Conservation (phyloP, 2,113 vertebrate genomes). For the Toxotes jaculatrix region DNA sequence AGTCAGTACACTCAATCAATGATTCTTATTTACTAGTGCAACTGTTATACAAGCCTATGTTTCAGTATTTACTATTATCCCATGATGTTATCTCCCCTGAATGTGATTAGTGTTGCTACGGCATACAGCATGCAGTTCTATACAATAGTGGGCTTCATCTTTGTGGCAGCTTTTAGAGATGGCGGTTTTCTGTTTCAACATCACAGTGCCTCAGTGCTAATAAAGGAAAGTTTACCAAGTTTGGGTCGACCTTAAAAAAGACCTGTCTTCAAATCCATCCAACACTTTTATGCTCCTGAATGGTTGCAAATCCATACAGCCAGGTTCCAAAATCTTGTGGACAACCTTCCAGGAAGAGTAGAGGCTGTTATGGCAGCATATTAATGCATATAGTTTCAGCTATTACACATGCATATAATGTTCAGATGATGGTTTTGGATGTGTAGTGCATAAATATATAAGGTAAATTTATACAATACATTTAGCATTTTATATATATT, state of each 20-base stretch:
- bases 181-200: neutral
- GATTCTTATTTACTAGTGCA: neutral
- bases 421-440: neutral
- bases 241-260: neutral
- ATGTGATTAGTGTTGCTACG: neutral
- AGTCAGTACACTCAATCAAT: neutral
- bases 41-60: neutral
- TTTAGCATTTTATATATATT: neutral
- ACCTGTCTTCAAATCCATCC: neutral
- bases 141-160: neutral
- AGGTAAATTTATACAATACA: neutral
- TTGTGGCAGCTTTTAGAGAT: neutral
- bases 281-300: neutral
- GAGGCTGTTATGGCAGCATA: neutral
- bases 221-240: neutral
- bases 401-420: neutral
- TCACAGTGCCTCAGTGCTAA: neutral
- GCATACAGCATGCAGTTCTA: neutral
- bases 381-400: neutral
- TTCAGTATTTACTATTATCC: neutral
- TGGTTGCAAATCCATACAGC: neutral
- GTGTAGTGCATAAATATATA: neutral
- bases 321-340: neutral
- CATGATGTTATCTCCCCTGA: neutral
- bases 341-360: no score